Percentiles rank a stretch among this genome's conserved stretches.
These are phyloP conservation scores for Protonemura montana DNA, from an alignment of 2,888 invertebrate species.

Conservation along the genomic window DNA sequence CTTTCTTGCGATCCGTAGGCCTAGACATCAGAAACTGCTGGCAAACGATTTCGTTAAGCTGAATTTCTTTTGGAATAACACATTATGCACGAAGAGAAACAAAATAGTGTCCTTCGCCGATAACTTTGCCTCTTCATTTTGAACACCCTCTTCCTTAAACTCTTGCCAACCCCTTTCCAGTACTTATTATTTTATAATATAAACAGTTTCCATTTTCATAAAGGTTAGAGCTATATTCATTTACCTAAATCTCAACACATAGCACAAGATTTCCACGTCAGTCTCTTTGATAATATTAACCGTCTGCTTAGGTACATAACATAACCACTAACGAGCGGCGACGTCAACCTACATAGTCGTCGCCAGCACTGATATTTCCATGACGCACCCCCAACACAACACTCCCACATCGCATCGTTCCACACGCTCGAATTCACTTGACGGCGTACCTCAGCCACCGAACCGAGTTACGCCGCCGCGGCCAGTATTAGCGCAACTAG, in stretches of 20 bases:
- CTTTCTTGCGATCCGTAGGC: neutral
- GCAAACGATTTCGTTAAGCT: neutral
- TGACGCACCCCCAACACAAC: neutral
- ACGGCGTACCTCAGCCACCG: neutral
- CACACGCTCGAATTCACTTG: neutral
- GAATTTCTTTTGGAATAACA: neutral
- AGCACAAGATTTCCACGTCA: neutral
- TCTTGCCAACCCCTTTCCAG: neutral
- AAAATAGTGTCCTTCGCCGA: neutral
- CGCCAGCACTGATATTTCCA: constrained; percentile 2
- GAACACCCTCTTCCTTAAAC: neutral
- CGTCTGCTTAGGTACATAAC: neutral
- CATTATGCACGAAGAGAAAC: neutral
- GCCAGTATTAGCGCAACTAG: neutral
- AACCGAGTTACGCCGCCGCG: constrained; percentile 9
- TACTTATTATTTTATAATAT: neutral
- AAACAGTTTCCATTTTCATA: neutral
- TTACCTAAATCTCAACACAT: neutral
- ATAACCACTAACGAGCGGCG: neutral
- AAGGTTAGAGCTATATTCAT: neutral
- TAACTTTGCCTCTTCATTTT: neutral
- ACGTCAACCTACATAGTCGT: neutral
- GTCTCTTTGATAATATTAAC: constrained; percentile 7
- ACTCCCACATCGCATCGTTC: neutral
- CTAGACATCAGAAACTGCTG: constrained; percentile 7